A percentile compares a stretch with the other conserved stretches of the same genome.
Conservation (phyloP, 2,113 vertebrate genomes). For the Protobothrops mucrosquamatus region DNA sequence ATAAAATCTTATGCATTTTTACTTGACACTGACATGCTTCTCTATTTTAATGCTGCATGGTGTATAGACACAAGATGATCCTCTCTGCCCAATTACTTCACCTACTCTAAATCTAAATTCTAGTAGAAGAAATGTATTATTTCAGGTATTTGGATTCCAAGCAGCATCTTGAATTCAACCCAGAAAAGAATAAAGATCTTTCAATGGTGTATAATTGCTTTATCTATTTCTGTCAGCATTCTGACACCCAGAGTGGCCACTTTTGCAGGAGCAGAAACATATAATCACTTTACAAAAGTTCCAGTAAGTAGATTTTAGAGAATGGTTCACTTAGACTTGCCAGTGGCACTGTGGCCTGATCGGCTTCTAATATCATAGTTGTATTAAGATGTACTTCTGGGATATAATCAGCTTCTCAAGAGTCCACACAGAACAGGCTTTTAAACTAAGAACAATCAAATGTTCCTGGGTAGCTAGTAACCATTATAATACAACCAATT, state of each 20-base stretch:
- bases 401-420: not conserved
- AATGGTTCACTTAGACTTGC: not conserved
- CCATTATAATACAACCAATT: not conserved
- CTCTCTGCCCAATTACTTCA: not conserved
- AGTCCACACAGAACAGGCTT: not conserved
- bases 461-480: not conserved
- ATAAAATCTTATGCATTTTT: not conserved
- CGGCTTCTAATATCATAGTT: not conserved
- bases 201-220: not conserved
- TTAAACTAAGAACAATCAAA: not conserved
- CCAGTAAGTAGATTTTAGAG: not conserved
- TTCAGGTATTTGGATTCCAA: not conserved
- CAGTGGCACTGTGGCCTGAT: not conserved
- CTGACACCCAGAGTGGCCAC: not conserved
- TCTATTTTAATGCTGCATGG: not conserved
- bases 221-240: not conserved
- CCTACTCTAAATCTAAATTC: not conserved
- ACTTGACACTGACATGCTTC: not conserved
- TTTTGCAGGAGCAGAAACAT: not conserved
- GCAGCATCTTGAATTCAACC: not conserved
- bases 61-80: not conserved
- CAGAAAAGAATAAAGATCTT: not conserved
- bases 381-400: not conserved
- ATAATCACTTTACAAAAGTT: not conserved
- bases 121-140: not conserved